Evolutionary conservation across 2,113 vertebrate genomes (phyloP), one percentile per base, ranked within the genome.

Genomic region (Corynorhinus townsendii): DNA sequence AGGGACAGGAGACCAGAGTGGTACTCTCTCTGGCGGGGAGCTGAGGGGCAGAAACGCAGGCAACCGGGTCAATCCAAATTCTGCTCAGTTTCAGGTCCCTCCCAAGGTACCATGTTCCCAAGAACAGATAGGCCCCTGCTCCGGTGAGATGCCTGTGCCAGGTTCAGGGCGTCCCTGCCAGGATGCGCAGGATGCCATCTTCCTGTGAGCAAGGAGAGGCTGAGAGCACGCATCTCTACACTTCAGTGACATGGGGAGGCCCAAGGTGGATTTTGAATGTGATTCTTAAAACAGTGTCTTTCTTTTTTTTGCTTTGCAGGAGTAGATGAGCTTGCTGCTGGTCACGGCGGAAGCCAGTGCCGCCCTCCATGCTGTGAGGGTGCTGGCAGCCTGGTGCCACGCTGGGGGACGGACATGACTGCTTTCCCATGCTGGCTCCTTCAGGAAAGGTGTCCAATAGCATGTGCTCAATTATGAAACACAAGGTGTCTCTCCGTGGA

Each of bases 161-260:
- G 45, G 62, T 26, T 1, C 35, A 17, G 30, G 47, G 54, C 0
- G 0, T 30, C 24, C 26, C 0, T 20, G 54, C 49, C 1, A 64
- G 49, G 38, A 30, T 8, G 16, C 2, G 49, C 49, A 5, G 68
- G 28, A 89, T 14, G 11, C 30, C 52, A 10, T 7, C 16, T 28
- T 56, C 59, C n/a, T n/a, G 0, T 3, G 45, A 62, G 22, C 72
- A 73, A 38, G 54, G 5, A 7, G 35, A 16, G 0, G 11, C 43
- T 30, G 5, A n/a, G 35, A 45, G 11, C 33, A 47, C 4, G 1
- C 4, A 12, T 11, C 6, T 30, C 26, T n/a, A 5, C 5, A 1
- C 24, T 35, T 54, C 22, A 64, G 10, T 45, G 66, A 40, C 19
- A 6, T 40, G 20, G 10, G 28, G 35, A 59, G 15, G 40, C 38